Conservation (phyloP, 2,113 vertebrate species). For the Phrynosoma blainvillii region DNA sequence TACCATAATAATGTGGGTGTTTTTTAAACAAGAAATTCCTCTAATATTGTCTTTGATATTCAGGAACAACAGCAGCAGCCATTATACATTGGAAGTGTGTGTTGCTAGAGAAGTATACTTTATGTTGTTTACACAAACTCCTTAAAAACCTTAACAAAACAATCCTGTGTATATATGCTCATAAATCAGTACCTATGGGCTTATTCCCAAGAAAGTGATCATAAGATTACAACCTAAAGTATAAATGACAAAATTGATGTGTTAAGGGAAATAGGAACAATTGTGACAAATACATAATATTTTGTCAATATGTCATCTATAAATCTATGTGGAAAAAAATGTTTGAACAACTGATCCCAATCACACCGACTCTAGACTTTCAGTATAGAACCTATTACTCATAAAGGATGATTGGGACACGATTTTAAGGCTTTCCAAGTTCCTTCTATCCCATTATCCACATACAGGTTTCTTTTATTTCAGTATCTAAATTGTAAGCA, state of each 20-base stretch:
- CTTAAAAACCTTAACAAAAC: neutral
- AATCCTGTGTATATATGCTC: neutral
- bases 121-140: accelerated
- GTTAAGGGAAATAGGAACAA: neutral
- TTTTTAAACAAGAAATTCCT: slow-evolving; percentile 39
- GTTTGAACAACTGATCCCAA: neutral
- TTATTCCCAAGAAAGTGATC: neutral
- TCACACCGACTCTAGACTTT: neutral
- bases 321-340: slow-evolving; percentile 7
- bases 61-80: neutral
- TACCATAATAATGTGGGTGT: neutral
- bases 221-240: neutral
- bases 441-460: neutral
- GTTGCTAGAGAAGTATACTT: slow-evolving; percentile 27
- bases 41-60: slow-evolving; percentile 33
- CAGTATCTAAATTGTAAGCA: neutral
- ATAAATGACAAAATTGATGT: slow-evolving; percentile 3
- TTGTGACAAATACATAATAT: neutral
- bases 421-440: accelerated
- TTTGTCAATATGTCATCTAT: slow-evolving; percentile 8
- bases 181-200: neutral
- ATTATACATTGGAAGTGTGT: neutral
- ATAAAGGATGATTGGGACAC: neutral
- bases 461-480: neutral
- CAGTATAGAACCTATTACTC: neutral